Conservation (phyloP, 2,113 vertebrate species). For the Arothron firmamentum region DNA sequence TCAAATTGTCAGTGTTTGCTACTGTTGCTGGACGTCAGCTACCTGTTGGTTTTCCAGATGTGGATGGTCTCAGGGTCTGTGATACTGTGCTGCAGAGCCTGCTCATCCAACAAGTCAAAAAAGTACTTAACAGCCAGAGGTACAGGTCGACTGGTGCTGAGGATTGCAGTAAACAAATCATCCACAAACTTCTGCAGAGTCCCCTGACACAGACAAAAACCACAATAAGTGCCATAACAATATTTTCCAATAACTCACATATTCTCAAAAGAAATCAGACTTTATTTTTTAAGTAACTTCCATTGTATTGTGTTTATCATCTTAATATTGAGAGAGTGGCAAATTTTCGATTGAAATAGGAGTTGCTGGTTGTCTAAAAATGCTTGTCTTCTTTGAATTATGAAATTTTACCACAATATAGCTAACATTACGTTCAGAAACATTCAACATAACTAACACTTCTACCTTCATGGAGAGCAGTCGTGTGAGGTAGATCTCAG, state of each 20-base stretch:
- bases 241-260: too few species aligned
- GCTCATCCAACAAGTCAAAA: conserved; percentile 94
- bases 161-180: conserved; percentile 92
- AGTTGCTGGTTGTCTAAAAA: too few species aligned
- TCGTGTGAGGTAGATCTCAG: conserved; percentile 94
- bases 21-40: neutral
- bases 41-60: conserved; percentile 99
- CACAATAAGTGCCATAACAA: neutral
- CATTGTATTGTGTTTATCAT: too few species aligned
- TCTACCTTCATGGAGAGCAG: conserved; percentile 95
- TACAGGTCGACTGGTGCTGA: conserved; percentile 89
- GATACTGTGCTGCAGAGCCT: conserved; percentile 86
- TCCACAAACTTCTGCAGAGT: conserved; percentile 98
- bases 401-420: too few species aligned
- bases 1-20: too few species aligned
- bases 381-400: too few species aligned
- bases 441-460: too few species aligned
- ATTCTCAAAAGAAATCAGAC: too few species aligned
- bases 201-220: conserved; percentile 72
- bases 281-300: too few species aligned
- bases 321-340: too few species aligned
- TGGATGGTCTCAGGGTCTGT: conserved; percentile 91
- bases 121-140: conserved; percentile 95
- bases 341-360: too few species aligned
- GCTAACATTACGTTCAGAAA: too few species aligned